phyloP scores from a whole-genome alignment of 1,140 invertebrate species.

The Penaeus japonicus region DNA sequence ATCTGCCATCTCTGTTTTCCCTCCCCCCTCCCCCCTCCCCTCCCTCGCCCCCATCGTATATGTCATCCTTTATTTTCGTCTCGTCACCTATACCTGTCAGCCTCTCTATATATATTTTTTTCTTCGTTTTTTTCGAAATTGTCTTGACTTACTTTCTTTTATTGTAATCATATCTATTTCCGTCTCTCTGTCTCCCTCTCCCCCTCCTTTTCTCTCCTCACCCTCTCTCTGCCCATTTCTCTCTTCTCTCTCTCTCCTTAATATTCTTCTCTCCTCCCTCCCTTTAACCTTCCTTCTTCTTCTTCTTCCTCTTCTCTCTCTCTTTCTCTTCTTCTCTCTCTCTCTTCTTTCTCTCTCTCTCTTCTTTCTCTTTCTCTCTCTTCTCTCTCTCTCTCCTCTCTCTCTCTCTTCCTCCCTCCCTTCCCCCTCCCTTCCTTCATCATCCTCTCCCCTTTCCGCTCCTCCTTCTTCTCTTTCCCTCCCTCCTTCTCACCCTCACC shows the following conservation, averaged over 20 bases:
- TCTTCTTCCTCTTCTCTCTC: not conserved
- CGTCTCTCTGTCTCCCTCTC: not conserved
- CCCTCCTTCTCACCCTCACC: not conserved
- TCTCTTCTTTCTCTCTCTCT: not conserved
- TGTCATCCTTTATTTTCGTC: too few species aligned
- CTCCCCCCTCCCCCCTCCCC: too few species aligned
- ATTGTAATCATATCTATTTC: not conserved
- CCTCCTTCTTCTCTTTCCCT: not conserved
- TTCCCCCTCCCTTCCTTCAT: not conserved
- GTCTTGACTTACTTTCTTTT: not conserved
- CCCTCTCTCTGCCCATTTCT: too few species aligned
- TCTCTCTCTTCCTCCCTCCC: not conserved
- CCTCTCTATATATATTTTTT: too few species aligned
- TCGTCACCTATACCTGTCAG: too few species aligned
- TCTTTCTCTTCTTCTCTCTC: not conserved
- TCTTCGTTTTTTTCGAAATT: not conserved
- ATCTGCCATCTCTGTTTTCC: too few species aligned
- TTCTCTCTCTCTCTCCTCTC: not conserved
- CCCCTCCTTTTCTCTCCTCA: too few species aligned
- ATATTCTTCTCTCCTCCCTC: too few species aligned
- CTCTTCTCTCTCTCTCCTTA: too few species aligned
- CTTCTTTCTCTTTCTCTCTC: not conserved
- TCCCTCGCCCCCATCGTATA: too few species aligned
- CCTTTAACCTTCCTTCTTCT: too few species aligned
- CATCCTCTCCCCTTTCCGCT: not conserved